Evolutionary conservation across 2,797 vertebrate genomes (phyloP).

Genomic region (Orientallactaga sibirica): DNA sequence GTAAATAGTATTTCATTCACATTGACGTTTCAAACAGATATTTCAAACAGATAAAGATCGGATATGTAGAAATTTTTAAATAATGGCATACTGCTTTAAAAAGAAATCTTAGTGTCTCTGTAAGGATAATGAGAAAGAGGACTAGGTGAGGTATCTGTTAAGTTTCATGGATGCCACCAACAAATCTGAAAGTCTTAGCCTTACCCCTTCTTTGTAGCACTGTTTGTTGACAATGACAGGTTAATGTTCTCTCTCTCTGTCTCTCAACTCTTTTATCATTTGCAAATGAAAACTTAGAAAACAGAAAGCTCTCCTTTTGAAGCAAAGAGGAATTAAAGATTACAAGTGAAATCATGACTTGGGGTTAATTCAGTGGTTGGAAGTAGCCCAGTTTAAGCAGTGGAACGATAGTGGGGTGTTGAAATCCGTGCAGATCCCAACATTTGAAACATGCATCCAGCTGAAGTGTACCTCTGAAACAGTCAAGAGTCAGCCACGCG

Average conservation of each 20-base stretch:
- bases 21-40: not conserved
- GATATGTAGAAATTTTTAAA: not conserved
- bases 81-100: not conserved
- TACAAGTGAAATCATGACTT: conserved; percentile 25
- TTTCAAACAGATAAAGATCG: conserved; percentile 55
- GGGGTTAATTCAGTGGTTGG: conserved; percentile 28
- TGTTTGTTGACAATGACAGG: conserved; percentile 12
- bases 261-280: conserved; percentile 52
- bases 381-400: not conserved
- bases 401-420: not conserved
- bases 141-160: not conserved
- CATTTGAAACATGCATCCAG: not conserved
- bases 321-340: conserved; percentile 31
- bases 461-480: not conserved
- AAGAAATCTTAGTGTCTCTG: not conserved
- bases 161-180: conserved; percentile 35
- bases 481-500: not conserved
- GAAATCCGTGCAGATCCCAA: not conserved
- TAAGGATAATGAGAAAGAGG: not conserved
- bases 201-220: not conserved
- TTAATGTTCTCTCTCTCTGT: conserved; percentile 48
- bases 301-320: conserved; percentile 49
- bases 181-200: conserved; percentile 34
- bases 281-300: conserved; percentile 56
- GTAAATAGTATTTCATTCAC: not conserved